Conservation (phyloP, 2,888 invertebrate genomes). For the Eustalomyia histrio region DNA sequence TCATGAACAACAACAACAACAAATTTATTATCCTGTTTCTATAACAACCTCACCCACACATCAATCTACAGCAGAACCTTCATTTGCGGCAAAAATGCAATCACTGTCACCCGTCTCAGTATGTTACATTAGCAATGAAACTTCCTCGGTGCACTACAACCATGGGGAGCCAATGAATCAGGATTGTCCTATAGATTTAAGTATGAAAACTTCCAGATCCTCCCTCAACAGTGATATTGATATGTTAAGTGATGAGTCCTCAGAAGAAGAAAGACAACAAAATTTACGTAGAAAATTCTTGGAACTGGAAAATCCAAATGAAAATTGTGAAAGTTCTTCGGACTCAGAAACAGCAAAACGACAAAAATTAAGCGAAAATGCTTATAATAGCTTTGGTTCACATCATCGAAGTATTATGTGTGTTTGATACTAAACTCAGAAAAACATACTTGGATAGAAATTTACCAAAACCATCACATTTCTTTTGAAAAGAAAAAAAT, state of each 20-base stretch:
- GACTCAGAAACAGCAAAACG: slow-evolving; percentile 55
- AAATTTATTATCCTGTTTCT: slow-evolving; percentile 71
- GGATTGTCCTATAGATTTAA: slow-evolving; percentile 82
- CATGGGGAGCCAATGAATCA: slow-evolving; percentile 81
- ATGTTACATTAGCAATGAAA: slow-evolving; percentile 73
- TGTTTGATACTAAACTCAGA: slow-evolving; percentile 50
- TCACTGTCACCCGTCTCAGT: slow-evolving; percentile 77
- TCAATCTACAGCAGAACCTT: slow-evolving; percentile 74
- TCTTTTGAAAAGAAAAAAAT: neutral
- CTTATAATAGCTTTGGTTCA: slow-evolving; percentile 37
- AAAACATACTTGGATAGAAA: neutral
- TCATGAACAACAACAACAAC: slow-evolving; percentile 47
- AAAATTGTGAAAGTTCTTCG: slow-evolving; percentile 49
- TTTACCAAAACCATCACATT: slow-evolving; percentile 54
- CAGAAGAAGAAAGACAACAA: slow-evolving; percentile 69
- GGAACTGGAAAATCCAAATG: slow-evolving; percentile 69
- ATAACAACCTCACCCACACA: slow-evolving; percentile 72
- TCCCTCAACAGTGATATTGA: slow-evolving; percentile 75
- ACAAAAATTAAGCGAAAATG: slow-evolving; percentile 47
- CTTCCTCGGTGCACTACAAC: slow-evolving; percentile 80
- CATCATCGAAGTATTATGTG: slow-evolving; percentile 61
- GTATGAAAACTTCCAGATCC: slow-evolving; percentile 82
- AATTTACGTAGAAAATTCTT: slow-evolving; percentile 73
- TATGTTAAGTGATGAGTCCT: slow-evolving; percentile 69
- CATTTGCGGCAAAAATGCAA: slow-evolving; percentile 74